Evolutionary conservation across 2,797 vertebrate species (phyloP).

Genomic region (Hippocampus kuda): DNA sequence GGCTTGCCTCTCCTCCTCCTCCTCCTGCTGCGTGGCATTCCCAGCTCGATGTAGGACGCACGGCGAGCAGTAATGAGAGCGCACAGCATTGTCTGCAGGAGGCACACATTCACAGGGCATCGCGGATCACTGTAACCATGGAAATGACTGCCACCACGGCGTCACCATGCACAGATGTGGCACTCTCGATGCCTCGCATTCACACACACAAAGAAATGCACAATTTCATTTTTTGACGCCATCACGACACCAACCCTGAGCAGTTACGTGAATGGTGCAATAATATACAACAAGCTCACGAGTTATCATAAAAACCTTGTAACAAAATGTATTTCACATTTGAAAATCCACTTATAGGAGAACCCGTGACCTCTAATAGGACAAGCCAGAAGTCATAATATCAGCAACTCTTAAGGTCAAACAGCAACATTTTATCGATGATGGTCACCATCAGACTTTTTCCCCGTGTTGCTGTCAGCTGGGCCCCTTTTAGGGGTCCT

Average conservation of each 20-base stretch:
- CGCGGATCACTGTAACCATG: constrained; percentile 66
- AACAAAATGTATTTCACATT: neutral
- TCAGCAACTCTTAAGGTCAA: neutral
- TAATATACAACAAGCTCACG: neutral
- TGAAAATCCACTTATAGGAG: neutral
- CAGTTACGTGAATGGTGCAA: neutral
- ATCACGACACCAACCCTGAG: neutral
- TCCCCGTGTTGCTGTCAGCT: neutral
- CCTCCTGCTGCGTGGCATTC: constrained; percentile 10
- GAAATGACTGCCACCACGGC: constrained; percentile 53
- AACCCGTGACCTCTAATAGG: neutral
- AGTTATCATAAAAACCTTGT: neutral
- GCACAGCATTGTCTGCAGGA: constrained; percentile 58
- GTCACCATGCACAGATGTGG: constrained; percentile 22
- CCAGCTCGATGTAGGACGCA: constrained; percentile 54
- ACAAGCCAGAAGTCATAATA: neutral
- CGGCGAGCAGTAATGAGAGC: constrained; percentile 65
- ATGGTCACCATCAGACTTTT: neutral
- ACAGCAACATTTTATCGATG: neutral
- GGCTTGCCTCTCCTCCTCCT: constrained; percentile 1
- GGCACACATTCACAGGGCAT: constrained; percentile 60
- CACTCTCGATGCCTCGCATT: constrained; percentile 13
- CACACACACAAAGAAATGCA: constrained; percentile 14
- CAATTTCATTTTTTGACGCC: neutral
- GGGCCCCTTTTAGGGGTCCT: neutral